A percentile compares a stretch with the other conserved stretches of the same genome.
phyloP scores from a whole-genome alignment of 2,797 vertebrate genomes.

The Spea hammondii region DNA sequence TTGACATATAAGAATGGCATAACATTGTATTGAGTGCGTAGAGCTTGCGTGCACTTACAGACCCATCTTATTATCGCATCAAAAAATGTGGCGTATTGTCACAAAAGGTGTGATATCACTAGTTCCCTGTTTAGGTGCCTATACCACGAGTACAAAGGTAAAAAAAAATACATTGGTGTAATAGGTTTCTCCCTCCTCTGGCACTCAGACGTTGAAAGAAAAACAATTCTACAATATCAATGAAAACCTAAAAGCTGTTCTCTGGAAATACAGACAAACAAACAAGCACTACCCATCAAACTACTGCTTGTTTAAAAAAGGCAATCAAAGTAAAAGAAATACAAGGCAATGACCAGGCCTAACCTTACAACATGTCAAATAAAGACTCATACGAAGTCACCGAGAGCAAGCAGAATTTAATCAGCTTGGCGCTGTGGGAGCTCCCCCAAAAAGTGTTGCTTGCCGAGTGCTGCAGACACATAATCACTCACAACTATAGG shows the following conservation, averaged over 20 bases:
- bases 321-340: slow-evolving; percentile 49
- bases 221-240: neutral
- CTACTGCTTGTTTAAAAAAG: neutral
- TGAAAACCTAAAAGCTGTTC: slow-evolving; percentile 1
- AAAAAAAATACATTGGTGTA: neutral
- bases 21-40: neutral
- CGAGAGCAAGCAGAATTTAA: slow-evolving; percentile 58
- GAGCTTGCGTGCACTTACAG: neutral
- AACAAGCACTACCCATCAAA: slow-evolving; percentile 30
- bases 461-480: slow-evolving; percentile 48
- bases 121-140: neutral
- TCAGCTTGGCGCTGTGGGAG: slow-evolving; percentile 55
- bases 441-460: slow-evolving; percentile 51
- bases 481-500: slow-evolving; percentile 52
- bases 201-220: neutral
- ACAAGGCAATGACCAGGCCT: slow-evolving; percentile 14
- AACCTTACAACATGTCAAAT: slow-evolving; percentile 50
- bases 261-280: slow-evolving; percentile 48
- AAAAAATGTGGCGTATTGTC: neutral
- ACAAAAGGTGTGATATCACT: neutral
- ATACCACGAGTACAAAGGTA: neutral
- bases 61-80: neutral
- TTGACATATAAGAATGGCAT: too few species aligned
- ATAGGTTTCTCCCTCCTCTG: neutral
- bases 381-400: slow-evolving; percentile 37